A percentile compares a stretch with the other conserved stretches of the same genome.
phyloP scores from a whole-genome alignment of 2,888 invertebrate species.

The Caenorhabditis sp. region DNA sequence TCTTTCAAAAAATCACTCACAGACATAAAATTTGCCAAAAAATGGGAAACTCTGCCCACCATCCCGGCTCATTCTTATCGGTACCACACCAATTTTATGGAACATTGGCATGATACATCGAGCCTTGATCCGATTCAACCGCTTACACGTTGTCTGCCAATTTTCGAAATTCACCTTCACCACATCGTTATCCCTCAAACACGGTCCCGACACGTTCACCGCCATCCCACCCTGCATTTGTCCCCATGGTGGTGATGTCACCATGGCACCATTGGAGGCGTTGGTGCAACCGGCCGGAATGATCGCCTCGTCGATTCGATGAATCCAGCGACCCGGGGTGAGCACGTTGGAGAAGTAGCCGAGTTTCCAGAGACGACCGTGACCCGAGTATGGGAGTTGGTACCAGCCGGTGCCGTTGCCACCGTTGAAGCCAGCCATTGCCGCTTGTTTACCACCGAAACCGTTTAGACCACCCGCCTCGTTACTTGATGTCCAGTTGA shows the following conservation, averaged over 20 bases:
- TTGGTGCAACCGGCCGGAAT: conserved; percentile 66
- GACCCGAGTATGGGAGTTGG: conserved; percentile 66
- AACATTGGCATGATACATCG: conserved; percentile 69
- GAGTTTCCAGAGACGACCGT: conserved; percentile 77
- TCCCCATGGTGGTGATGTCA: conserved; percentile 86
- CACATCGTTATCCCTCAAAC: conserved; percentile 81
- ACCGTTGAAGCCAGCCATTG: conserved; percentile 87
- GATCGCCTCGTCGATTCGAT: conserved; percentile 86
- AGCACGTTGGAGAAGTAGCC: conserved; percentile 70
- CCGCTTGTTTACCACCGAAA: conserved; percentile 63
- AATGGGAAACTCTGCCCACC: conserved; percentile 69
- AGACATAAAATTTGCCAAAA: conserved; percentile 66
- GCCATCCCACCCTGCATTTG: conserved; percentile 96
- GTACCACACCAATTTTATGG: conserved; percentile 68
- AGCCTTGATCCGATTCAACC: conserved; percentile 60
- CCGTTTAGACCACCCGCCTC: conserved; percentile 78
- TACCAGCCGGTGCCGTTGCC: conserved; percentile 83
- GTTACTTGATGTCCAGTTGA: conserved; percentile 90
- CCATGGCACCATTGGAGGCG: conserved; percentile 60
- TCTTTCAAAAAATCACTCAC: not conserved
- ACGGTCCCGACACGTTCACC: conserved; percentile 94
- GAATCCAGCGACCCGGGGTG: conserved; percentile 82
- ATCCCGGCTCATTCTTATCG: conserved; percentile 65
- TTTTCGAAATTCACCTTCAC: conserved; percentile 74
- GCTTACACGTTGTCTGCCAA: conserved; percentile 59